Percentiles rank a stretch among this genome's conserved stretches.
Evolutionary conservation across 2,797 vertebrate genomes (phyloP).

Genomic region (Phataginus tricuspis): DNA sequence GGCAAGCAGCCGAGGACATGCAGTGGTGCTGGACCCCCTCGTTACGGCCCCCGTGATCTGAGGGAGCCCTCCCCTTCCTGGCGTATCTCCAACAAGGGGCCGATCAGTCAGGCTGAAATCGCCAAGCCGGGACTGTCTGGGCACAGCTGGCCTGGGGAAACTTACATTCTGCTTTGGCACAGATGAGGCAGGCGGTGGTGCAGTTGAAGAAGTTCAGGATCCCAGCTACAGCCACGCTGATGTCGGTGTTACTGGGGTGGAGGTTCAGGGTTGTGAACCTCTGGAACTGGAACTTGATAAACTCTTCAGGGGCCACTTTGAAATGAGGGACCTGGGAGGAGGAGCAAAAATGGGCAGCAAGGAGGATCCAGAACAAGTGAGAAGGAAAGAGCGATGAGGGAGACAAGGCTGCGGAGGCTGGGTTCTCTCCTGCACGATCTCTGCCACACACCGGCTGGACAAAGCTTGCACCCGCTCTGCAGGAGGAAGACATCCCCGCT

Average conservation of each 20-base stretch:
- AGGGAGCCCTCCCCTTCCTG: background rate
- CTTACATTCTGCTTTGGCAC: constrained; percentile 98
- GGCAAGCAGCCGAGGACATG: background rate
- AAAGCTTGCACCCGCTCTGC: background rate
- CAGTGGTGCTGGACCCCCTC: fast-evolving
- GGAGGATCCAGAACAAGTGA: background rate
- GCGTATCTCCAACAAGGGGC: background rate
- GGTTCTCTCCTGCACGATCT: background rate
- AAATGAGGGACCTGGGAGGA: constrained; percentile 95
- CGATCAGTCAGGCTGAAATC: fast-evolving
- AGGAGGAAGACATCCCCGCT: background rate
- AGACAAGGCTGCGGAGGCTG: background rate
- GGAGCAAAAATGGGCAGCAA: background rate
- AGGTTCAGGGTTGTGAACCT: constrained; percentile 99
- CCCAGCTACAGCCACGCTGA: constrained; percentile 96
- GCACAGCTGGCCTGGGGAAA: constrained; percentile 43
- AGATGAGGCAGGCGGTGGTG: constrained; percentile 98
- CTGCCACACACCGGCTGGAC: background rate
- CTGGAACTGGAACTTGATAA: constrained; percentile 96
- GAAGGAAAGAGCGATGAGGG: background rate
- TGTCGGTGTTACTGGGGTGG: constrained; percentile 97
- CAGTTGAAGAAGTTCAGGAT: constrained; percentile 98
- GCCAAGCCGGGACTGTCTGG: background rate
- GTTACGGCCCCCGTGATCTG: background rate
- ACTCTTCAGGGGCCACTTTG: constrained; percentile 98